These are phyloP conservation scores for Calyptommatus sinebrachiatus DNA, from an alignment of 2,113 vertebrate species.

Conservation along the genomic window DNA sequence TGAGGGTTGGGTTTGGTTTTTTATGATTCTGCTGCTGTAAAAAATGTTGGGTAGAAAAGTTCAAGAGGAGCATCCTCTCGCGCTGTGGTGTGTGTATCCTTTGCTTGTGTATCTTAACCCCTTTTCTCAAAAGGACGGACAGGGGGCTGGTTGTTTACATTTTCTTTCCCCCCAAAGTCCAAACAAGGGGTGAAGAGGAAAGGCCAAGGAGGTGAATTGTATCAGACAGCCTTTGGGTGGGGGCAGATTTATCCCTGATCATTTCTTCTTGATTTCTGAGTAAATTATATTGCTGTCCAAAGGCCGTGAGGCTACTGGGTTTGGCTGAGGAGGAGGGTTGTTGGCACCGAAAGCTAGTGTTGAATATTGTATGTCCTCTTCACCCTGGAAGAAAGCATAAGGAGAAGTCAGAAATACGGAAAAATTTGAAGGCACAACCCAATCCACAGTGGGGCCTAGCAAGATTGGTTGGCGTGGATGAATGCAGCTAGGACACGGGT, in stretches of 20 bases:
- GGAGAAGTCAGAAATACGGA: too few relatives aligned
- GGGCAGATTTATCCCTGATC: neutral
- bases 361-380: conserved; percentile 34
- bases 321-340: neutral
- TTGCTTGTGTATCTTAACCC: too few relatives aligned
- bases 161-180: neutral
- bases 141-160: neutral
- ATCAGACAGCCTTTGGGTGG: neutral
- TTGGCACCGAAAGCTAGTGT: conserved; percentile 12
- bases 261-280: conserved; percentile 32
- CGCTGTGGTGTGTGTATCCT: neutral
- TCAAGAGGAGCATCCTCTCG: neutral
- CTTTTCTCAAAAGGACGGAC: neutral
- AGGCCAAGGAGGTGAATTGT: neutral
- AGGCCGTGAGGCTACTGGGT: neutral
- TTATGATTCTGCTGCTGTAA: neutral
- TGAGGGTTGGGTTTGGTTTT: too few relatives aligned
- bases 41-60: neutral
- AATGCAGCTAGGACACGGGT: too few relatives aligned
- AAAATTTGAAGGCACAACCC: neutral
- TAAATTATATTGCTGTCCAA: neutral
- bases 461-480: too few relatives aligned
- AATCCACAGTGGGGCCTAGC: neutral
- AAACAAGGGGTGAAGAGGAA: neutral
- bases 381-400: neutral